Conservation (phyloP, 2,113 vertebrate species). For the Vidua macroura region DNA sequence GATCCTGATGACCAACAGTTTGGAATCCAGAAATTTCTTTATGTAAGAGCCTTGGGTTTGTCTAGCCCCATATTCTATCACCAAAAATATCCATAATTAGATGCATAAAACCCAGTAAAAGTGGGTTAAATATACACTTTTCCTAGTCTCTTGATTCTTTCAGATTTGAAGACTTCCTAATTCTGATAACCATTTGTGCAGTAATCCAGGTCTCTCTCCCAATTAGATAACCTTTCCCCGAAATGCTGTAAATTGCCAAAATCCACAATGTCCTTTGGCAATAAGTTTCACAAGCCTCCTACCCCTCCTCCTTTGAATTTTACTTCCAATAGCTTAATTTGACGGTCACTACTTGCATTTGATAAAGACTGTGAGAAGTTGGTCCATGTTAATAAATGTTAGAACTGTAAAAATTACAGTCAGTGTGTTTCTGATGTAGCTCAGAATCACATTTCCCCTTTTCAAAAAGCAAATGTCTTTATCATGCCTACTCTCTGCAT, state of each 20-base stretch:
- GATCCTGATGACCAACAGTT: neutral
- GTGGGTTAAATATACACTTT: fast-evolving
- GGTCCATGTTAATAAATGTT: neutral
- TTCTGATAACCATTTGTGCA: neutral
- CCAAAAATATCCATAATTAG: neutral
- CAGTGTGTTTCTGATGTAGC: neutral
- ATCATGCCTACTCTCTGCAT: neutral
- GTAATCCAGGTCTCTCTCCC: neutral
- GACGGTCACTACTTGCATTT: neutral
- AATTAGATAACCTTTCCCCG: neutral
- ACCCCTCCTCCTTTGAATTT: neutral
- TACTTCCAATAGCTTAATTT: neutral
- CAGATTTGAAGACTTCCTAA: neutral
- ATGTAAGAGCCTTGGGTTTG: neutral
- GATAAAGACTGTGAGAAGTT: neutral
- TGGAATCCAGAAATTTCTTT: neutral
- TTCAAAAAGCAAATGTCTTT: neutral
- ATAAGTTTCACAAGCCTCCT: neutral
- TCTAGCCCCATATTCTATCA: neutral
- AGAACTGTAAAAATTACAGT: neutral
- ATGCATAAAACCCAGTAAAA: neutral
- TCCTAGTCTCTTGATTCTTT: neutral
- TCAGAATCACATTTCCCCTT: neutral
- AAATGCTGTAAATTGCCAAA: neutral
- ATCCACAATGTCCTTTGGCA: neutral